These are phyloP conservation scores for Netelia fuscicornis DNA, from an alignment of 2,888 invertebrate species.

Conservation along the genomic window DNA sequence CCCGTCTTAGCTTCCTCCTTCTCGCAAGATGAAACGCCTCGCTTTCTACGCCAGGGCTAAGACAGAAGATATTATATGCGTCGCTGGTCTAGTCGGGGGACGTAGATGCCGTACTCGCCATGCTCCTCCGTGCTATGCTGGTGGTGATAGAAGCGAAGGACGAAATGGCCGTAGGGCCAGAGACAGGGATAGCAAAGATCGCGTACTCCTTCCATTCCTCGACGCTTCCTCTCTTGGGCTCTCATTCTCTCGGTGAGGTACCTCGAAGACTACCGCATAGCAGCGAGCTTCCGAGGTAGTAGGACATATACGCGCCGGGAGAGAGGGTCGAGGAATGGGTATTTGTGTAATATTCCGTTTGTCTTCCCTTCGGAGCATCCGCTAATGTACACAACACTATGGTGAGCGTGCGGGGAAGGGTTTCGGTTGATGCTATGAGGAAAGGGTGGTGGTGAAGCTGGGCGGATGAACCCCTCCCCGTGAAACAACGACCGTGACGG, in stretches of 20 bases:
- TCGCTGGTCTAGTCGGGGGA: slow-evolving; percentile 59
- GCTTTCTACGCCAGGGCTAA: slow-evolving; percentile 56
- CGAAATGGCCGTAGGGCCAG: slow-evolving; percentile 67
- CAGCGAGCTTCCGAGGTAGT: slow-evolving; percentile 36
- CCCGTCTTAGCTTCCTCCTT: slow-evolving; percentile 63
- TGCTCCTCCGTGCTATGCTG: slow-evolving; percentile 41
- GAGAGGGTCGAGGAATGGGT: slow-evolving; percentile 74
- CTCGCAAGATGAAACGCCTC: slow-evolving; percentile 80
- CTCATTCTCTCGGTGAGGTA: slow-evolving; percentile 55
- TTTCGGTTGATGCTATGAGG: slow-evolving; percentile 62
- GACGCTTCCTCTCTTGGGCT: slow-evolving; percentile 44
- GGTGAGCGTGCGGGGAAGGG: slow-evolving; percentile 66
- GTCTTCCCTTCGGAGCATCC: slow-evolving; percentile 84
- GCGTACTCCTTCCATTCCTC: slow-evolving; percentile 42
- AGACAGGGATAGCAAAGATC: slow-evolving; percentile 54
- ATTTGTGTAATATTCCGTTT: slow-evolving; percentile 85
- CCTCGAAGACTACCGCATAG: slow-evolving; percentile 55
- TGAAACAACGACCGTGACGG: slow-evolving; percentile 72
- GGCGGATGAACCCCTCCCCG: slow-evolving; percentile 73
- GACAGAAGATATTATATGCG: slow-evolving; percentile 66
- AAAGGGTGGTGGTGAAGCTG: slow-evolving; percentile 70
- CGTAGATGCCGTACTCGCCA: slow-evolving; percentile 53
- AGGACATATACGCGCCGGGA: slow-evolving; percentile 52
- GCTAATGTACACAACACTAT: slow-evolving; percentile 84
- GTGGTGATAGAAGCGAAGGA: slow-evolving; percentile 59